Conservation (phyloP, 2,888 invertebrate genomes). For the Phoronis australis region DNA sequence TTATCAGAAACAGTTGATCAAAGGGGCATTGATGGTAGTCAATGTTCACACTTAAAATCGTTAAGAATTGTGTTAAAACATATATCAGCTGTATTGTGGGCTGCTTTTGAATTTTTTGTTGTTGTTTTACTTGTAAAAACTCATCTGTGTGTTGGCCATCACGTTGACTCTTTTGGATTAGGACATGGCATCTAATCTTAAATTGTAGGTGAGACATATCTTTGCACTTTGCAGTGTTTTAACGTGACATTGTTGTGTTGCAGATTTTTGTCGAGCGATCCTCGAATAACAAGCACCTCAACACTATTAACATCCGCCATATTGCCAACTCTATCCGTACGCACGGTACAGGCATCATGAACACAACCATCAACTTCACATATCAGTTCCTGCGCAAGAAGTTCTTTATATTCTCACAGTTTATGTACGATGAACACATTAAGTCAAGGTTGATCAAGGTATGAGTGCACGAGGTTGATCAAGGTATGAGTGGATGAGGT, state of each 20-base stretch:
- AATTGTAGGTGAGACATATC: too few species aligned
- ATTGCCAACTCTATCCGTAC: conserved; percentile 95
- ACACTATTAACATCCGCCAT: conserved; percentile 90
- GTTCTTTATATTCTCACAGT: conserved; percentile 91
- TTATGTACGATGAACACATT: conserved; percentile 95
- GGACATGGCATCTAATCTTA: too few species aligned
- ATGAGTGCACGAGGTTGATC: conserved; percentile 9
- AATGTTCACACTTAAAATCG: too few species aligned
- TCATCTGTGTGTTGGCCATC: too few species aligned
- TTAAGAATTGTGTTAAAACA: too few species aligned
- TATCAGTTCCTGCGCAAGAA: conserved; percentile 86
- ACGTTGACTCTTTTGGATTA: too few species aligned
- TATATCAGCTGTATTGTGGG: too few species aligned
- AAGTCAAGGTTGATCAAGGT: conserved; percentile 86
- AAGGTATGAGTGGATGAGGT: background rate
- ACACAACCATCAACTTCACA: conserved; percentile 70
- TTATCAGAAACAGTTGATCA: too few species aligned
- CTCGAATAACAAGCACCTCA: conserved; percentile 87
- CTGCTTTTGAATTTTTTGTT: too few species aligned
- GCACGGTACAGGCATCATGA: conserved; percentile 94
- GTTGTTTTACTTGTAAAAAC: too few species aligned
- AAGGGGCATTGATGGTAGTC: too few species aligned
- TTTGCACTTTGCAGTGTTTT: too few species aligned
- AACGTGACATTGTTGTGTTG: conserved; percentile 18
- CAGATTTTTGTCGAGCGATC: conserved; percentile 83